Percentiles rank a stretch among this genome's conserved stretches.
Evolutionary conservation across 2,797 vertebrate species (phyloP).

Genomic region (Hydrophis major): DNA sequence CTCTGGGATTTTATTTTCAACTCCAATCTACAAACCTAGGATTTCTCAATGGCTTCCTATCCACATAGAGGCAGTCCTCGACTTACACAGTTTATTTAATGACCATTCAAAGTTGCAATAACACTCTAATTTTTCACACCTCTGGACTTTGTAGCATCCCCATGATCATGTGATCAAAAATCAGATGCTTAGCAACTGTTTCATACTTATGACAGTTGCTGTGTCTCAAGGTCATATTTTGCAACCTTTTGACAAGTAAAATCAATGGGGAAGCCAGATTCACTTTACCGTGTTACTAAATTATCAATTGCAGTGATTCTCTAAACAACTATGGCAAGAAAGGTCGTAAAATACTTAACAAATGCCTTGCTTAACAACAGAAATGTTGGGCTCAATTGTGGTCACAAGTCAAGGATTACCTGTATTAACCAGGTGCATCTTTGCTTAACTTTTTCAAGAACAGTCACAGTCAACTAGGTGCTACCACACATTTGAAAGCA

Average conservation of each 20-base stretch:
- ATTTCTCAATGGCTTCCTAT: background rate
- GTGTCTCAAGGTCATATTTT: background rate
- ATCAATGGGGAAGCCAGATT: background rate
- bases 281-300: background rate
- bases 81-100: background rate
- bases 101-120: background rate
- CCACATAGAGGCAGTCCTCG: background rate
- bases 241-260: background rate
- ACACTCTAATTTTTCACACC: background rate
- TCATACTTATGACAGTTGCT: background rate
- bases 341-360: background rate
- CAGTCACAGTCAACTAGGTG: background rate
- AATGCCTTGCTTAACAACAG: background rate
- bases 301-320: background rate
- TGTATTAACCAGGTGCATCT: background rate
- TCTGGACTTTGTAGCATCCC: background rate
- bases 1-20: background rate
- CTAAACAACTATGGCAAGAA: background rate
- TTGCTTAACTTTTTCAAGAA: background rate
- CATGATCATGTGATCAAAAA: background rate
- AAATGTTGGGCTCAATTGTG: background rate
- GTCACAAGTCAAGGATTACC: background rate
- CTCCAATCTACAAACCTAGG: background rate
- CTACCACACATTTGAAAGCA: background rate
- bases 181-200: background rate